Percentiles rank a stretch among this genome's conserved stretches.
phyloP scores from a whole-genome alignment of 2,797 vertebrate genomes.

The Acanthurus tractus region DNA sequence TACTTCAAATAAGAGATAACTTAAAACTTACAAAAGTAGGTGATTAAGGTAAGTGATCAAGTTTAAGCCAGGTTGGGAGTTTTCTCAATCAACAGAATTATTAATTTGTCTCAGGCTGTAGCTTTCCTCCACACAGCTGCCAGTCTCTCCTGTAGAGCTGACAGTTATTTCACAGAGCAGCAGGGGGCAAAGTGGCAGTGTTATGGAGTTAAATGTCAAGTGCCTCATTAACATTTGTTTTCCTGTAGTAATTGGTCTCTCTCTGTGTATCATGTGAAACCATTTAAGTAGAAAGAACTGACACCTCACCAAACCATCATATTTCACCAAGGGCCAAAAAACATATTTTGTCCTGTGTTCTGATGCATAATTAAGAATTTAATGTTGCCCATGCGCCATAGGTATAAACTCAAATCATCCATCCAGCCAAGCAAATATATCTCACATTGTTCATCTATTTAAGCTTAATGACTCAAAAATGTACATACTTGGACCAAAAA shows the following conservation, averaged over 20 bases:
- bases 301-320: slow-evolving; percentile 20
- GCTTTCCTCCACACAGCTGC: slow-evolving; percentile 27
- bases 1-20: background rate
- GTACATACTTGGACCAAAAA: background rate
- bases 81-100: background rate
- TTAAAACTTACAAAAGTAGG: background rate
- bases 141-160: slow-evolving; percentile 52
- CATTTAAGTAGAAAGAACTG: slow-evolving; percentile 32
- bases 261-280: slow-evolving; percentile 36
- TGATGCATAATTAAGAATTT: slow-evolving; percentile 14
- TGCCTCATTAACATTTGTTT: slow-evolving; percentile 85
- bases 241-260: slow-evolving; percentile 75
- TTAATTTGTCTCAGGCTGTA: slow-evolving; percentile 18
- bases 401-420: background rate
- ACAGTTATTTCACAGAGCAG: slow-evolving; percentile 64
- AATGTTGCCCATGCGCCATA: background rate
- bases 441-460: slow-evolving; percentile 17
- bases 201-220: slow-evolving; percentile 84
- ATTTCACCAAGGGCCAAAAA: slow-evolving; percentile 12
- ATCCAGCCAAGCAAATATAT: slow-evolving; percentile 7
- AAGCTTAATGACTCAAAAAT: background rate
- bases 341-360: slow-evolving; percentile 1
- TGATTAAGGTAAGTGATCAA: background rate
- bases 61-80: slow-evolving; percentile 8
- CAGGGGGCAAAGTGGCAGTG: slow-evolving; percentile 74